phyloP scores from a whole-genome alignment of 2,888 invertebrate species.

The Malacosoma neustria region DNA sequence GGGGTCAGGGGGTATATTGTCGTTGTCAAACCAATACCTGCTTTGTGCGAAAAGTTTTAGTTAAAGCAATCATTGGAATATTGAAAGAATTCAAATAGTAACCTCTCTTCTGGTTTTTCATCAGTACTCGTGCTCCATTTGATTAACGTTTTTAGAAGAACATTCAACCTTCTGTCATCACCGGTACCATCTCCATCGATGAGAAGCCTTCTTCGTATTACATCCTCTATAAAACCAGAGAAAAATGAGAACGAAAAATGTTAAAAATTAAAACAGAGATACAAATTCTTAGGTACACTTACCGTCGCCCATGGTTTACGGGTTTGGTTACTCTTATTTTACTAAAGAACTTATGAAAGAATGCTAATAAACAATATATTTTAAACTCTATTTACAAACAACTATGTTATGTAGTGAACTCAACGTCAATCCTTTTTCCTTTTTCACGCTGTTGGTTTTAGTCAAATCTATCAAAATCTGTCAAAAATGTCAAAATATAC shows the following conservation, averaged over 20 bases:
- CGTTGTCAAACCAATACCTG: no score
- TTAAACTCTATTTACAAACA: neutral
- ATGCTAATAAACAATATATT: neutral
- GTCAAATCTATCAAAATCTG: no score
- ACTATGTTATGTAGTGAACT: no score
- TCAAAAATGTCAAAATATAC: no score
- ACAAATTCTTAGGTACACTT: slow-evolving; percentile 4
- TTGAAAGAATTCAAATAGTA: no score
- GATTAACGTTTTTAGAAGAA: slow-evolving; percentile 86
- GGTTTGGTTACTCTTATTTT: slow-evolving; percentile 23
- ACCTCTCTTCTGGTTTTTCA: slow-evolving; percentile 80
- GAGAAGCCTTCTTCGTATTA: slow-evolving; percentile 90
- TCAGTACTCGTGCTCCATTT: slow-evolving; percentile 85
- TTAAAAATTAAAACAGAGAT: neutral
- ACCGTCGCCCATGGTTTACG: slow-evolving; percentile 30
- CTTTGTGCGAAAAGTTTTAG: no score
- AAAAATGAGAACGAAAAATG: neutral
- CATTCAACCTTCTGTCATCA: slow-evolving; percentile 92
- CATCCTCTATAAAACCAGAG: slow-evolving; percentile 82
- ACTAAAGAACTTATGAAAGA: slow-evolving; percentile 1
- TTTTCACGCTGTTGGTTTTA: no score
- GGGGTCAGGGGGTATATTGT: no score
- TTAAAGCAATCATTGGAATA: no score
- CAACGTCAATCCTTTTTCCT: no score
- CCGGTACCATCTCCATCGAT: slow-evolving; percentile 99